These are phyloP conservation scores for Xiphydria camelus DNA, from an alignment of 2,888 invertebrate species.

Conservation along the genomic window DNA sequence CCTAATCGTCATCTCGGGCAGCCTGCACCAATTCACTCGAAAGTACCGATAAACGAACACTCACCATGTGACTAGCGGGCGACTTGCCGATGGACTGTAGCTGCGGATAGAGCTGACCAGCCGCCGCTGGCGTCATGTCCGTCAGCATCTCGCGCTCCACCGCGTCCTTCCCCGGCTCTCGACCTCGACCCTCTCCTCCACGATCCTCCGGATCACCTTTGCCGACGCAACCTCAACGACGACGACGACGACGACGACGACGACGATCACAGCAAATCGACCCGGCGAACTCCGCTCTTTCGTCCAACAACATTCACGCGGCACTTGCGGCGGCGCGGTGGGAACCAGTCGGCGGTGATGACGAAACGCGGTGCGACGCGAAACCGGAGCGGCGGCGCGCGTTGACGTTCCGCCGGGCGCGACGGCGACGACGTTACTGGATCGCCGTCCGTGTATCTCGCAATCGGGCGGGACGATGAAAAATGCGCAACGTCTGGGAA, in stretches of 20 bases:
- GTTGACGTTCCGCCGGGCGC: neutral
- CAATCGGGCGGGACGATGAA: slow-evolving; percentile 7
- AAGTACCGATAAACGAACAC: slow-evolving; percentile 26
- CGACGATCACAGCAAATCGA: slow-evolving; percentile 7
- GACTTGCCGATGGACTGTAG: slow-evolving; percentile 55
- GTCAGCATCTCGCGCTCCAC: slow-evolving; percentile 49
- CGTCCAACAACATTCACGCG: neutral
- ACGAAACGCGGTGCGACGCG: too few species aligned
- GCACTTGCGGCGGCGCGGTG: neutral
- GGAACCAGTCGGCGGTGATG: neutral
- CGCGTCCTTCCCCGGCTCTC: neutral
- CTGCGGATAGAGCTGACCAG: slow-evolving; percentile 57
- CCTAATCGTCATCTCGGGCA: too few species aligned
- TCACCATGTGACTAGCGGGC: slow-evolving; percentile 56
- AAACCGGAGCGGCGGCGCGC: neutral
- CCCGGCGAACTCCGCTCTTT: too few species aligned
- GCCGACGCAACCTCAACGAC: too few species aligned
- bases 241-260: neutral
- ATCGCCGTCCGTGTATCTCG: neutral
- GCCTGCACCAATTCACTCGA: neutral
- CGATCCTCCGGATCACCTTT: neutral
- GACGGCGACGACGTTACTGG: neutral
- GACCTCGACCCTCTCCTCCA: neutral
- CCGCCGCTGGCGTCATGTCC: slow-evolving; percentile 58
- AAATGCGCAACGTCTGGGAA: slow-evolving; percentile 37